These are phyloP conservation scores for Cepaea nemoralis DNA, from an alignment of 1,140 invertebrate species.

Conservation along the genomic window DNA sequence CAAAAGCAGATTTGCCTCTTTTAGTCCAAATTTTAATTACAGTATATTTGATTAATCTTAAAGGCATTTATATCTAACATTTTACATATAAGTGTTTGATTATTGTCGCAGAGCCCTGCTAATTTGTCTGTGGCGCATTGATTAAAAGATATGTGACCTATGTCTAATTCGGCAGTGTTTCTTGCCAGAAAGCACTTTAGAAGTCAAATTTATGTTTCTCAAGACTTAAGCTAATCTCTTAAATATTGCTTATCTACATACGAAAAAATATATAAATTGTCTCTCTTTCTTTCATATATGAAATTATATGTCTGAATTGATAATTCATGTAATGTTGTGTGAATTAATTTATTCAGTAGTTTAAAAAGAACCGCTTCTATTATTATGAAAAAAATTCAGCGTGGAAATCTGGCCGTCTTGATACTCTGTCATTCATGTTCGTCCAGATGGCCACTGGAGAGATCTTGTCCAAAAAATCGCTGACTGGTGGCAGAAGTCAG, in stretches of 20 bases:
- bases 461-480: background rate
- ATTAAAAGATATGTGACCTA: slow-evolving; percentile 13
- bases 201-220: background rate
- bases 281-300: too few species aligned
- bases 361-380: background rate
- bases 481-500: background rate
- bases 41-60: too few species aligned
- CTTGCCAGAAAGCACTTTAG: background rate
- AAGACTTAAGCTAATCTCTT: too few species aligned
- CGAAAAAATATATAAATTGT: too few species aligned
- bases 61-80: too few species aligned
- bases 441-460: background rate
- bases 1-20: background rate
- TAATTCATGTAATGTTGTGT: background rate
- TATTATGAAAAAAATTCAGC: background rate
- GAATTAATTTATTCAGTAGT: background rate
- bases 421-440: slow-evolving; percentile 8
- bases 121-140: slow-evolving; percentile 5
- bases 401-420: background rate
- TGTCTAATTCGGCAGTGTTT: background rate
- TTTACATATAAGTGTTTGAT: too few species aligned
- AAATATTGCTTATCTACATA: too few species aligned
- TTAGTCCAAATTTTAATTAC: too few species aligned
- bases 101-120: too few species aligned
- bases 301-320: too few species aligned